These are phyloP conservation scores for Pampus argenteus DNA, from an alignment of 2,797 vertebrate genomes.

Conservation along the genomic window DNA sequence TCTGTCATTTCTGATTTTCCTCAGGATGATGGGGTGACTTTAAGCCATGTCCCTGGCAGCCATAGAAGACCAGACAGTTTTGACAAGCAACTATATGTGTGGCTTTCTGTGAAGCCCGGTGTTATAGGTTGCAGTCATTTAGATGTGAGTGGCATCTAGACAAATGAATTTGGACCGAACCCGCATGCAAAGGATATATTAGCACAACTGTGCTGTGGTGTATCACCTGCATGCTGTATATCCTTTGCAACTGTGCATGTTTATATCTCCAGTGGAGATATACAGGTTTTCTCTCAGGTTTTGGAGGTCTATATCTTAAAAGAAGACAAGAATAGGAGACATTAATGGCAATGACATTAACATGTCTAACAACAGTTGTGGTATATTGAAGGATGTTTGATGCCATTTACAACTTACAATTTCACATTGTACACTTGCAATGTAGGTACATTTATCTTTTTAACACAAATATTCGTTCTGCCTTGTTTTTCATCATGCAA, in stretches of 20 bases:
- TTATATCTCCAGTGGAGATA: neutral
- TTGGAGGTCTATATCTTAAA: neutral
- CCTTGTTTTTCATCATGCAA: constrained; percentile 7
- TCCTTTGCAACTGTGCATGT: constrained; percentile 1
- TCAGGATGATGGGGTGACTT: constrained; percentile 17
- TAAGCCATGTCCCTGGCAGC: neutral
- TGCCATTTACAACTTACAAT: neutral
- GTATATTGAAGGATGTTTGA: neutral
- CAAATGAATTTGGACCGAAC: constrained; percentile 25
- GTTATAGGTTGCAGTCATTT: constrained; percentile 23
- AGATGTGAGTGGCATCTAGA: constrained; percentile 15
- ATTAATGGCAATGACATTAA: no score
- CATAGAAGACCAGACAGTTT: constrained; percentile 1
- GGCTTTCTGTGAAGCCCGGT: constrained; percentile 18
- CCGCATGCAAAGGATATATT: constrained; percentile 8
- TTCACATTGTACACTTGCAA: neutral
- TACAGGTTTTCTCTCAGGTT: no score
- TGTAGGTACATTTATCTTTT: neutral
- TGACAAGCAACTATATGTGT: constrained; percentile 19
- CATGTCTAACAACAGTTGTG: no score
- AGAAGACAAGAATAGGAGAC: neutral
- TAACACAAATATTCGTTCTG: neutral
- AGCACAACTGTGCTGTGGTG: constrained; percentile 1
- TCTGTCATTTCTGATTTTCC: constrained; percentile 8
- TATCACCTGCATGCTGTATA: no score